These are phyloP conservation scores for Seriola quinqueradiata DNA, from an alignment of 2,113 vertebrate species.

Conservation along the genomic window DNA sequence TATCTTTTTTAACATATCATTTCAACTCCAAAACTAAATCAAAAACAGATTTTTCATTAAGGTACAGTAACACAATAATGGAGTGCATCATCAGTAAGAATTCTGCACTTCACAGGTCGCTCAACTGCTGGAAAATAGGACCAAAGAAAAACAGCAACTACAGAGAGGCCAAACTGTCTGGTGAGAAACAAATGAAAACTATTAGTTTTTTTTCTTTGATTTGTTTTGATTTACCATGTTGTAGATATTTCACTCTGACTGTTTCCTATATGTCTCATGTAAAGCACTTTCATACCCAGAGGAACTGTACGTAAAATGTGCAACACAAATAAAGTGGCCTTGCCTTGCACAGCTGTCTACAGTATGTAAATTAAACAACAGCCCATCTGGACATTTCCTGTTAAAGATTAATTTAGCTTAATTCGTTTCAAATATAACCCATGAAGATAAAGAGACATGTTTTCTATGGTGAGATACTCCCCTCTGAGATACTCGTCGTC, in stretches of 20 bases:
- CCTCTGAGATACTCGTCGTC: background rate
- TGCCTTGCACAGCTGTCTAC: slow-evolving; percentile 14
- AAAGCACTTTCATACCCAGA: slow-evolving; percentile 23
- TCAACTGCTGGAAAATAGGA: slow-evolving; percentile 15
- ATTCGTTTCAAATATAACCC: slow-evolving; percentile 9
- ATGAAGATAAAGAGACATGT: background rate
- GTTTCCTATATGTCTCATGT: background rate
- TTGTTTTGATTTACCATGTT: slow-evolving; percentile 8
- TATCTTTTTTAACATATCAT: slow-evolving; percentile 28
- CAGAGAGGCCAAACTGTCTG: slow-evolving; percentile 2
- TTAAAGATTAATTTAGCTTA: background rate
- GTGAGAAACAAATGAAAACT: slow-evolving; percentile 5
- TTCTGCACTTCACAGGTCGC: slow-evolving; percentile 29
- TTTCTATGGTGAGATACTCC: background rate
- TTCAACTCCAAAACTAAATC: slow-evolving; percentile 30
- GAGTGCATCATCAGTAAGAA: slow-evolving; percentile 23
- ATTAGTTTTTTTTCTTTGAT: background rate
- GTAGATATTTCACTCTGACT: background rate
- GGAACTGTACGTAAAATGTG: slow-evolving; percentile 13
- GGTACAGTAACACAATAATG: slow-evolving; percentile 29
- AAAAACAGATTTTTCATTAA: slow-evolving; percentile 41
- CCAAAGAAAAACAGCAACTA: slow-evolving; percentile 2
- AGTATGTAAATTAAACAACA: slow-evolving; percentile 24
- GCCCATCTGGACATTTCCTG: slow-evolving; percentile 14
- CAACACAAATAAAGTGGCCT: slow-evolving; percentile 15